Evolutionary conservation across 2,797 vertebrate genomes (phyloP).

Genomic region (Neosilurus mollespiculum): DNA sequence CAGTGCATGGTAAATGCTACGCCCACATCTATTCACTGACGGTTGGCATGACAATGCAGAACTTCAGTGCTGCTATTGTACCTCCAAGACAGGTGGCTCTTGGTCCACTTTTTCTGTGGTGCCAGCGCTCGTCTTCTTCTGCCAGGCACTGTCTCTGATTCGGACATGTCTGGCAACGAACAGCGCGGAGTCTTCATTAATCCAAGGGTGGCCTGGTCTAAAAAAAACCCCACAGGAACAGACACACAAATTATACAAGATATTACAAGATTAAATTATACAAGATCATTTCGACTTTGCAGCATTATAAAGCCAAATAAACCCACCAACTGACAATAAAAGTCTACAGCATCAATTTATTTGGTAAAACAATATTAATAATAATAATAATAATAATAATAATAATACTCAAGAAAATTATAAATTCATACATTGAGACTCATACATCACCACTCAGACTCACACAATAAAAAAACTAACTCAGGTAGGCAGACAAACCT

Average conservation of each 20-base stretch:
- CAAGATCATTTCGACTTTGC: too few relatives aligned
- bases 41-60: not conserved
- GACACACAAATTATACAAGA: not conserved
- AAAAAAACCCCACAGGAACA: not conserved
- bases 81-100: constrained; percentile 96
- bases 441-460: too few relatives aligned
- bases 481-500: too few relatives aligned
- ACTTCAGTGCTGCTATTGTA: constrained; percentile 58
- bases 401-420: too few relatives aligned
- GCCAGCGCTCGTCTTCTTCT: constrained; percentile 75
- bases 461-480: too few relatives aligned
- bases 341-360: too few relatives aligned
- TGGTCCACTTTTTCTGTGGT: constrained; percentile 85
- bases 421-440: too few relatives aligned
- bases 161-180: constrained; percentile 85
- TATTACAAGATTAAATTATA: not conserved
- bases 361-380: too few relatives aligned
- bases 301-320: too few relatives aligned
- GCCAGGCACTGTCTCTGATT: constrained; percentile 56
- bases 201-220: constrained; percentile 86
- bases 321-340: too few relatives aligned
- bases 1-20: not conserved
- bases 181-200: constrained; percentile 96
- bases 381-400: too few relatives aligned
- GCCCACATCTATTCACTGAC: not conserved